Conservation (phyloP, 2,113 vertebrate species). For the Dipodomys spectabilis region DNA sequence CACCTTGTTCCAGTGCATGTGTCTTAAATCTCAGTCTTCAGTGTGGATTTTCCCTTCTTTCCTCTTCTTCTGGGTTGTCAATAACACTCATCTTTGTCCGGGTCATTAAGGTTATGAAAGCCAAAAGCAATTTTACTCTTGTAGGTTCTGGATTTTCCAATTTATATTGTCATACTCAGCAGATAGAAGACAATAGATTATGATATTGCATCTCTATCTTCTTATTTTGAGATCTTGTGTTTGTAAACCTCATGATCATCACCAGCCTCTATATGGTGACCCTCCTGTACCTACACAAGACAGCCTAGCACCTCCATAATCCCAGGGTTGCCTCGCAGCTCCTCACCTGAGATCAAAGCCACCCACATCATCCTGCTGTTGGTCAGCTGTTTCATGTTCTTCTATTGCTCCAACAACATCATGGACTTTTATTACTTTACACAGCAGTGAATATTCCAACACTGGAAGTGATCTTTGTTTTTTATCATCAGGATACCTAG, state of each 20-base stretch:
- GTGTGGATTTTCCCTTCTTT: no score
- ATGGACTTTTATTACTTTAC: background rate
- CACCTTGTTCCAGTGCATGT: no score
- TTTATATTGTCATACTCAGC: background rate
- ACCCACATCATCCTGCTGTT: no score
- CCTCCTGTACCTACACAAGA: background rate
- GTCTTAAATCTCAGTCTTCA: no score
- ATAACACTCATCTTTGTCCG: no score
- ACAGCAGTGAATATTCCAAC: no score
- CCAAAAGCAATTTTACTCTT: background rate
- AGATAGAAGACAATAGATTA: background rate
- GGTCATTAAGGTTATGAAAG: no score
- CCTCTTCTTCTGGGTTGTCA: no score
- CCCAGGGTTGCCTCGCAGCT: background rate
- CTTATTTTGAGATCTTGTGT: background rate
- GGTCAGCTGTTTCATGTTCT: background rate
- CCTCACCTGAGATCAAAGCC: background rate
- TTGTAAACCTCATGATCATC: background rate
- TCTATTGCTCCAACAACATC: background rate
- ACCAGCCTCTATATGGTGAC: background rate
- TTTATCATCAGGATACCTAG: no score
- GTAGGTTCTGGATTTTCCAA: background rate
- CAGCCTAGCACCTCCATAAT: background rate
- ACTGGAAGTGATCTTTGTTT: no score
- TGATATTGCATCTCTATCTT: background rate